Evolutionary conservation across 2,888 invertebrate species (phyloP).

Genomic region (Microplitis manilae): DNA sequence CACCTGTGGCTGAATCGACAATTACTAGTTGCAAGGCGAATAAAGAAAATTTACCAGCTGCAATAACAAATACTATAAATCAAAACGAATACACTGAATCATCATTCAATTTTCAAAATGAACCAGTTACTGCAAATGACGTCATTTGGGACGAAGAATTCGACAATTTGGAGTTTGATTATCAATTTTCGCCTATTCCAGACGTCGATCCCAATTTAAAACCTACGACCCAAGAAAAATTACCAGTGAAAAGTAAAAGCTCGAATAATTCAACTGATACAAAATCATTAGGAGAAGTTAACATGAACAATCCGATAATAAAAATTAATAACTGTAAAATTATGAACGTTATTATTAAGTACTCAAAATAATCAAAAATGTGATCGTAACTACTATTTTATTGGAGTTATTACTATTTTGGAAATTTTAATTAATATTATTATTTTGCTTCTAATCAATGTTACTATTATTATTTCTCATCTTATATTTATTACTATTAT

Average conservation of each 20-base stretch:
- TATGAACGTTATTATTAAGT: constrained; percentile 25
- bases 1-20: background rate
- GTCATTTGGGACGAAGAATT: background rate
- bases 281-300: constrained; percentile 21
- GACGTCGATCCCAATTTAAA: background rate
- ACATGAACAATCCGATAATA: constrained; percentile 18
- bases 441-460: background rate
- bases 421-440: background rate
- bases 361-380: constrained; percentile 29
- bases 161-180: background rate
- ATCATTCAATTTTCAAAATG: constrained; percentile 4
- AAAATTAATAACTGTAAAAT: constrained; percentile 31
- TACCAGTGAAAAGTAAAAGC: background rate
- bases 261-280: constrained; percentile 21
- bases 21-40: background rate
- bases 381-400: background rate
- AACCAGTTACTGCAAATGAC: constrained; percentile 8
- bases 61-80: background rate
- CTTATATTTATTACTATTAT: background rate
- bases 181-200: background rate
- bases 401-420: background rate
- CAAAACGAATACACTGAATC: constrained; percentile 9
- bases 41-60: background rate
- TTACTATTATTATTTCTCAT: background rate
- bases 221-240: background rate